phyloP scores from a whole-genome alignment of 2,888 invertebrate species.

The Perizoma affinitatum region DNA sequence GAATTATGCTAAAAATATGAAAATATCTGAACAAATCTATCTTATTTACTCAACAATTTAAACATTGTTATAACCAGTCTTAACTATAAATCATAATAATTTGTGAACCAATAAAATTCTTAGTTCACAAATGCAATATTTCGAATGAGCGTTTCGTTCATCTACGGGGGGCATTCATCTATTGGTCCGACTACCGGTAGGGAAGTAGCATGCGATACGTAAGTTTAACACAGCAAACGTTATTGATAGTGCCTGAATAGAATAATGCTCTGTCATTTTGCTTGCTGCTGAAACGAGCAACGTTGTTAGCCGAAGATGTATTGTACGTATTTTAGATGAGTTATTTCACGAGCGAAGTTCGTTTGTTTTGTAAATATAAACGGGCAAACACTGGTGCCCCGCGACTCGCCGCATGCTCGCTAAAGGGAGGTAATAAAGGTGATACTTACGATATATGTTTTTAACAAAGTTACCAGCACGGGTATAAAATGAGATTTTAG shows the following conservation, averaged over 20 bases:
- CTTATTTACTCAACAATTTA: no score
- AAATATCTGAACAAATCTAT: no score
- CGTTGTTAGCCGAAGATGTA: conserved; percentile 56
- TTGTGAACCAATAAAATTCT: no score
- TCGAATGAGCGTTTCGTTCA: no score
- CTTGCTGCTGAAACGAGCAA: conserved; percentile 55
- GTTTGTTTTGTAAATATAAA: conserved; percentile 50
- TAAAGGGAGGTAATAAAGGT: conserved; percentile 36
- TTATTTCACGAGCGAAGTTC: conserved; percentile 44
- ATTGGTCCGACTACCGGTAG: no score
- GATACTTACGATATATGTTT: conserved; percentile 42
- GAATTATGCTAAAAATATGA: no score
- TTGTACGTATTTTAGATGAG: conserved; percentile 54
- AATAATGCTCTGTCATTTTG: conserved; percentile 59
- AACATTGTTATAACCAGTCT: no score
- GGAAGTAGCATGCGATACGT: conserved; percentile 46
- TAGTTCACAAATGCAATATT: no score
- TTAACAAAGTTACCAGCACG: conserved; percentile 53
- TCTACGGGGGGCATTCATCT: no score
- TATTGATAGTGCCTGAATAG: conserved; percentile 59
- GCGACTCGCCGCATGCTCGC: conserved; percentile 19
- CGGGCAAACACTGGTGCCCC: conserved; percentile 35
- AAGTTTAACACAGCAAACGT: conserved; percentile 48
- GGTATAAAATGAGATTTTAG: conserved; percentile 60
- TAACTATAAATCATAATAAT: no score